Percentiles rank a stretch among this genome's conserved stretches.
Evolutionary conservation across 2,797 vertebrate species (phyloP).

Genomic region (Bradypus variegatus): DNA sequence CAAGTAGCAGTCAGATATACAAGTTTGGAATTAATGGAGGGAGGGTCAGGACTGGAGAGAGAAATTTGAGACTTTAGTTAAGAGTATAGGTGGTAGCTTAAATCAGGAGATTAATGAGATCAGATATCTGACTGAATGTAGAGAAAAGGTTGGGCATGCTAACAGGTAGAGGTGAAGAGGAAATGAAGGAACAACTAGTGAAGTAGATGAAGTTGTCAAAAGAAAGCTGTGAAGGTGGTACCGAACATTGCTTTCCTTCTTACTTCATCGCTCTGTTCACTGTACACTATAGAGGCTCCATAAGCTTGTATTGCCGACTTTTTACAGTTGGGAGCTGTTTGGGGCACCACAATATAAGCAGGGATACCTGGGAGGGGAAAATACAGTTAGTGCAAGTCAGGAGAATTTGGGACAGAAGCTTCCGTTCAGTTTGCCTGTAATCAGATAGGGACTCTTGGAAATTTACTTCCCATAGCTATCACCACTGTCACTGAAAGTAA

Average conservation of each 20-base stretch:
- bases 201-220: not conserved
- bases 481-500: slow-evolving; percentile 12
- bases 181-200: not conserved
- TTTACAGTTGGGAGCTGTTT: slow-evolving; percentile 71
- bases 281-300: slow-evolving; percentile 64
- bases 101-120: not conserved
- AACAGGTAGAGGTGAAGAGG: not conserved
- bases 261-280: slow-evolving; percentile 71
- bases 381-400: not conserved
- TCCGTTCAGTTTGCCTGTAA: slow-evolving; percentile 13
- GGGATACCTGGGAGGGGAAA: slow-evolving; percentile 69
- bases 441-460: not conserved
- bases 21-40: not conserved
- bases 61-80: not conserved
- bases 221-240: not conserved
- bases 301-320: slow-evolving; percentile 71
- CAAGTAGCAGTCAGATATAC: not conserved
- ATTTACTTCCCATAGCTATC: not conserved
- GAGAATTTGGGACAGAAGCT: not conserved
- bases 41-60: not conserved
- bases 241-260: not conserved
- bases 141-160: not conserved
- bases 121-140: not conserved
- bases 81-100: not conserved
- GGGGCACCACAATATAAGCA: slow-evolving; percentile 72